A percentile compares a stretch with the other conserved stretches of the same genome.
phyloP scores from a whole-genome alignment of 2,888 invertebrate species.

The Reticulitermes lucifugus region DNA sequence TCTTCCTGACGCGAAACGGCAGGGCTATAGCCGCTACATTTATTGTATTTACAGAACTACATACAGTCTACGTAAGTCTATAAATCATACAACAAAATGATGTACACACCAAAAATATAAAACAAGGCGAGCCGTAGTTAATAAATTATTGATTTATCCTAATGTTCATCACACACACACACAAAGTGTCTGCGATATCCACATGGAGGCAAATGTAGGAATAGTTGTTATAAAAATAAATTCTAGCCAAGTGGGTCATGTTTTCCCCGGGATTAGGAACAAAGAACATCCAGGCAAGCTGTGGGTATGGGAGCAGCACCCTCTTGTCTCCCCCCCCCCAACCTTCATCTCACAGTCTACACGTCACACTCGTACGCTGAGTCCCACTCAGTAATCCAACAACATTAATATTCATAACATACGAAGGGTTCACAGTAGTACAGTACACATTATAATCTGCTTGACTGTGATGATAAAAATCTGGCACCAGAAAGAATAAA shows the following conservation, averaged over 20 bases:
- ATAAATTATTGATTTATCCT: constrained; percentile 2
- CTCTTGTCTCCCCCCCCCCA: background rate
- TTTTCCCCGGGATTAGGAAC: background rate
- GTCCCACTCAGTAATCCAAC: constrained; percentile 57
- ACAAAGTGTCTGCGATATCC: background rate
- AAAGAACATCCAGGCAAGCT: background rate
- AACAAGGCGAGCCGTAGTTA: background rate
- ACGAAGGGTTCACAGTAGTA: constrained; percentile 29
- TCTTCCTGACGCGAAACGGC: background rate
- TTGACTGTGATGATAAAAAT: constrained; percentile 26
- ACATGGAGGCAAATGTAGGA: background rate
- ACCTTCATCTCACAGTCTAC: background rate
- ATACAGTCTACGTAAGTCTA: background rate
- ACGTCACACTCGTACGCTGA: background rate
- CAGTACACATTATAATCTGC: constrained; percentile 34
- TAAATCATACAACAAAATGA: background rate
- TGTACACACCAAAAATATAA: background rate
- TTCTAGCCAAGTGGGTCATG: constrained; percentile 9
- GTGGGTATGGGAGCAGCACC: background rate
- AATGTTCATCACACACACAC: background rate
- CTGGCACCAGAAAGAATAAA: background rate
- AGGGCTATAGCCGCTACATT: background rate
- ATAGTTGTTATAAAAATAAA: constrained; percentile 2
- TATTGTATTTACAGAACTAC: background rate
- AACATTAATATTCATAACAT: constrained; percentile 61